Base-by-base conservation (phyloP, 2,888 invertebrate species). In the Tanypteryx hageni region DNA sequence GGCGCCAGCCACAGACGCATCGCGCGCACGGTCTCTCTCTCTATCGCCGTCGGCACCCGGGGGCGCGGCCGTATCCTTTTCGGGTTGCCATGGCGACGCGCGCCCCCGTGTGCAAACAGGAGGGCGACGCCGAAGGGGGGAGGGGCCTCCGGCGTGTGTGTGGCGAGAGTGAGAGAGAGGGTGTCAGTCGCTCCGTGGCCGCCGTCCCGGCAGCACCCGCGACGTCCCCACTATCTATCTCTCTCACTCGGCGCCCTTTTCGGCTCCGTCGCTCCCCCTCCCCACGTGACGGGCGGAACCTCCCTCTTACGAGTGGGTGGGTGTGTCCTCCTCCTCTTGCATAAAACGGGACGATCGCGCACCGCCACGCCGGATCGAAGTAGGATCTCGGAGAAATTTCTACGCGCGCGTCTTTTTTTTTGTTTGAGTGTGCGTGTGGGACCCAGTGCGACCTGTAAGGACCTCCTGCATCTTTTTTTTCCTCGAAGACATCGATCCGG, bases 151-250 rank as follows among this genome's bases (percentile, higher is more conserved):
- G 82, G 3, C 82, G 82, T 16, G 44, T 44, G 44, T 44, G 44
- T 44, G 44, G 44, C 5, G 44, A 44, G 44, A 18, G 5, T 0
- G 61, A 64, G 61, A 64, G 61, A 68, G 68, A 68, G 64, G 64
- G 64, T 64, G 76, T 76, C 89, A 89, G 89, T 89, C 89, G 89
- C 89, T 68, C 68, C 89, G 89, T 89, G 89, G 89, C 89, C 89
- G 89, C 68, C 89, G 89, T 89, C 76, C 76, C 76, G 76, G 76
- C 76, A 27, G 76, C 76, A 76, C 27, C 76, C 76, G 76, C 76
- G 76, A 76, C 76, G 22, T 76, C 76, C 64, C 16, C 44, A 44
- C 44, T 44, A 1, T 44, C n/a, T n/a, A n/a, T n/a, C n/a, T n/a
- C n/a, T 44, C 44, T 44, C 8, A 9, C 64, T 27, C 76, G 22